phyloP scores from a whole-genome alignment of 2,113 vertebrate genomes.

The Gulo gulo region DNA sequence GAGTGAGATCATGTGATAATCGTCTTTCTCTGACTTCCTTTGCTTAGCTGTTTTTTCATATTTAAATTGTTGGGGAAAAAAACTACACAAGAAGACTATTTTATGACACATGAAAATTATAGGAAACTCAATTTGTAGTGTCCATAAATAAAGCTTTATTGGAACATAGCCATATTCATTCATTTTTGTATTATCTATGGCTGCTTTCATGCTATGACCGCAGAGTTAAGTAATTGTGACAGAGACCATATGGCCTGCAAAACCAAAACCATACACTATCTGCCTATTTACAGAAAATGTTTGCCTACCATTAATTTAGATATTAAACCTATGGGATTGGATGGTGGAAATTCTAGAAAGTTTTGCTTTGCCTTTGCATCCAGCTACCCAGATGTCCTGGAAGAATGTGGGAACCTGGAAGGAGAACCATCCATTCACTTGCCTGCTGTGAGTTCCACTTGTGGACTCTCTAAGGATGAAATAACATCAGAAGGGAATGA shows the following conservation, averaged over 20 bases:
- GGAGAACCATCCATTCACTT: constrained; percentile 24
- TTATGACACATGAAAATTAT: constrained; percentile 46
- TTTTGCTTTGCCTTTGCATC: neutral
- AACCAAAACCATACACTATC: constrained; percentile 53
- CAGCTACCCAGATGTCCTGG: constrained; percentile 42
- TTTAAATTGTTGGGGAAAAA: neutral
- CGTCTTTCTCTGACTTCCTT: too few species aligned
- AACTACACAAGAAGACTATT: constrained; percentile 11
- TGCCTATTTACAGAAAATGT: constrained; percentile 46
- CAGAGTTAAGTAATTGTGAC: constrained; percentile 20
- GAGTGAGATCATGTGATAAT: too few species aligned
- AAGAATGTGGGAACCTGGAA: constrained; percentile 61
- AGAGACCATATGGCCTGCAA: constrained; percentile 57
- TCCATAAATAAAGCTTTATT: constrained; percentile 65
- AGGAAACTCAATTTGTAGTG: constrained; percentile 44
- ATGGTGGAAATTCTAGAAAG: neutral
- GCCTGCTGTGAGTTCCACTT: constrained; percentile 58
- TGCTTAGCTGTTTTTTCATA: neutral
- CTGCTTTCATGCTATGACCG: neutral
- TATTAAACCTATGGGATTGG: constrained; percentile 48
- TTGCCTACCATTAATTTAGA: constrained; percentile 38
- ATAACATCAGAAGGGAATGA: constrained; percentile 63
- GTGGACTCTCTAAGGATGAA: constrained; percentile 53
- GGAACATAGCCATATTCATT: constrained; percentile 12
- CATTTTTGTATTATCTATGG: constrained; percentile 16